Conservation (phyloP, 2,797 vertebrate species). For the Sebastiscus tertius region DNA sequence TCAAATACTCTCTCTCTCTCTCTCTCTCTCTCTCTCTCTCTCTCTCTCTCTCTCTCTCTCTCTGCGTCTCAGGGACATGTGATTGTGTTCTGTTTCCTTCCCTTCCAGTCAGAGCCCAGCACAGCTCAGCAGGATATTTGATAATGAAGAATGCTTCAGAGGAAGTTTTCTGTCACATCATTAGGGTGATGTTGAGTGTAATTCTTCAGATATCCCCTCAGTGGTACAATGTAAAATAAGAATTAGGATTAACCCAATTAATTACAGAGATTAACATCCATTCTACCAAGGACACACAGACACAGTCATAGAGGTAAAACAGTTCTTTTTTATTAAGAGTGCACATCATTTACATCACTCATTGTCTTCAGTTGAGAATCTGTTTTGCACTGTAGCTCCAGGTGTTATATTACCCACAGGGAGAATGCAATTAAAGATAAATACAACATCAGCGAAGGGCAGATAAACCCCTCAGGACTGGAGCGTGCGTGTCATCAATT, state of each 20-base stretch:
- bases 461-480: not conserved
- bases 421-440: conserved; percentile 25
- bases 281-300: conserved; percentile 32
- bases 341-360: conserved; percentile 34
- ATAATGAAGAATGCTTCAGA: not conserved
- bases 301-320: conserved; percentile 14
- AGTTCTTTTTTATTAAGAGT: conserved; percentile 34
- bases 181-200: not conserved
- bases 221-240: not conserved
- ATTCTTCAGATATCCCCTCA: not conserved
- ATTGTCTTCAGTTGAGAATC: conserved; percentile 4
- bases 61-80: not conserved
- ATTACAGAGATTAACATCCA: conserved; percentile 24
- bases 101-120: not conserved
- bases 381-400: not conserved
- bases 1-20: not conserved
- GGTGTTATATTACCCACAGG: not conserved
- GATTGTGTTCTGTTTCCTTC: not conserved
- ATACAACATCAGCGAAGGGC: conserved; percentile 31
- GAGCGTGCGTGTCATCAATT: not conserved
- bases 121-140: not conserved
- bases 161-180: not conserved
- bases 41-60: too few relatives aligned
- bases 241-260: conserved; percentile 31
- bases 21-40: not conserved